Conservation (phyloP, 1,140 invertebrate species). For the Meloidogyne hapla region DNA sequence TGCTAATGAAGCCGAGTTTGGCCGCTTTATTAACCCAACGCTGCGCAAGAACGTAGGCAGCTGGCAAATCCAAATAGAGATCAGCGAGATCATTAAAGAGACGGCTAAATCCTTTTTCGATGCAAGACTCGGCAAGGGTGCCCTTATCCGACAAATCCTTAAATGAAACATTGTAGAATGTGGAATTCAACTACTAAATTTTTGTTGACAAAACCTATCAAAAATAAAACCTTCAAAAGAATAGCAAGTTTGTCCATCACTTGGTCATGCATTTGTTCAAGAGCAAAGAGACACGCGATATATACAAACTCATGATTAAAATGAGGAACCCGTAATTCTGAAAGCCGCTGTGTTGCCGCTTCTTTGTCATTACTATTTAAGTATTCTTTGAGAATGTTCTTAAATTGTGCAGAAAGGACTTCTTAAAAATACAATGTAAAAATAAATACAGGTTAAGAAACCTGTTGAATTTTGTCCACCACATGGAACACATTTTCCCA, state of each 20-base stretch:
- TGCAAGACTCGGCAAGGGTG: constrained; percentile 38
- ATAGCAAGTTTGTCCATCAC: constrained; percentile 36
- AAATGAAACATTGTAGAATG: constrained; percentile 17
- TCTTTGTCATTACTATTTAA: constrained; percentile 42
- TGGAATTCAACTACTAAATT: no score
- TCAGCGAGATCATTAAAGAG: constrained; percentile 40
- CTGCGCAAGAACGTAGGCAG: constrained; percentile 46
- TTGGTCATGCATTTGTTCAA: constrained; percentile 49
- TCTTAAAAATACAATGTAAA: constrained; percentile 19
- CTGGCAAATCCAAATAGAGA: constrained; percentile 47
- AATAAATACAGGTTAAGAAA: neutral
- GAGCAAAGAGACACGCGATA: constrained; percentile 40
- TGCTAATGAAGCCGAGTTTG: constrained; percentile 33
- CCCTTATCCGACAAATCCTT: constrained; percentile 38
- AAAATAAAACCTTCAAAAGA: constrained; percentile 42
- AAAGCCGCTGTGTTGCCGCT: constrained; percentile 29
- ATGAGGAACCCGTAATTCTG: constrained; percentile 45
- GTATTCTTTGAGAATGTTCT: constrained; percentile 41
- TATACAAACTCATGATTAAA: constrained; percentile 51
- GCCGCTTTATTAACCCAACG: constrained; percentile 46
- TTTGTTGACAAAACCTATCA: neutral
- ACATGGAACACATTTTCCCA: constrained; percentile 31
- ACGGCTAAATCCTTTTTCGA: constrained; percentile 38
- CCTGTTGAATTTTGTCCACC: constrained; percentile 35
- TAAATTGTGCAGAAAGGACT: constrained; percentile 46